Evolutionary conservation across 2,888 invertebrate species (phyloP), one percentile per base, ranked within the genome.

Genomic region (Tenthredo livida): DNA sequence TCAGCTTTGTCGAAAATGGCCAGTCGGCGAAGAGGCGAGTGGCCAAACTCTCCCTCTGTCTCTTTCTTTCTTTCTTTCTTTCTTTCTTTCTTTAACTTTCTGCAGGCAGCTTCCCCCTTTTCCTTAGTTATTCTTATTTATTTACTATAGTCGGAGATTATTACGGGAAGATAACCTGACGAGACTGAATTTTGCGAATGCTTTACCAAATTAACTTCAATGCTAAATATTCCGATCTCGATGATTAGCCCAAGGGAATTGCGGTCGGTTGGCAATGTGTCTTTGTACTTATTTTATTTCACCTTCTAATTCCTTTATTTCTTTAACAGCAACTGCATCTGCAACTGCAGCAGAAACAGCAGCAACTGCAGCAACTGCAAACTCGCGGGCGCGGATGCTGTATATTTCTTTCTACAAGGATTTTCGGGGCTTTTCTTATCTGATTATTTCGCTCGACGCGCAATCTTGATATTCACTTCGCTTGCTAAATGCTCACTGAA

Each of bases 401-500:
- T 40, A 58, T 80, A 58, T 37, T 80, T 80, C 80, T 80, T 86
- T 86, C 84, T 82, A 83, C 86, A 77, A 54, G 2, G 86, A 86
- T 87, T 90, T 89, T 89, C 88, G 86, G 87, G 70, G 43, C 25
- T 84, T 86, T 78, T 58, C 86, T 85, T 89, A 89, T 89, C 89
- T 88, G 89, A 89, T 90, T 89, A 89, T 90, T 90, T 87, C 29
- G 88, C 85, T 84, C 83, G 89, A 89, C 88, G 87, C 86, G 21
- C 88, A 88, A 90, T 90, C 90, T 90, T 89, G 90, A 90, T 90
- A 89, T 86, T 84, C 87, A 83, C 61, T 80, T 86, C 87, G 84
- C 84, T 87, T 87, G 86, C 87, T 89, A 89, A 89, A 90, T 88
- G 89, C 88, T 88, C 85, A 85, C 84, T 87, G 88, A 88, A 90